phyloP scores from a whole-genome alignment of 2,888 invertebrate species.

The Caenorhabditis sp. region DNA sequence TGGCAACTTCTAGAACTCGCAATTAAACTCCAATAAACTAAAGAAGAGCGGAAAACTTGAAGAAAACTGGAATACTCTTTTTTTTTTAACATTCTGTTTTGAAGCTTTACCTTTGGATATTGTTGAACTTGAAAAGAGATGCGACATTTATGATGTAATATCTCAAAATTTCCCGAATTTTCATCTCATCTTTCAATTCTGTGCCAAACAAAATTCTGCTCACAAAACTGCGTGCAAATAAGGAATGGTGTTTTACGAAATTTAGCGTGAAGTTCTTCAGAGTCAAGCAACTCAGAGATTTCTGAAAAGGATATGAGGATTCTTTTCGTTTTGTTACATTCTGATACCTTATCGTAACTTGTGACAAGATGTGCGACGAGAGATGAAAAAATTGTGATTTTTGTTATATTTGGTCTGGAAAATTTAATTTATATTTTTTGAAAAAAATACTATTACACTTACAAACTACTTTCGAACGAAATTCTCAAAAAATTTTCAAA shows the following conservation, averaged over 20 bases:
- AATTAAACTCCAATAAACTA: conserved; percentile 13
- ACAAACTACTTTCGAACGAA: background rate
- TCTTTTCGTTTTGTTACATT: background rate
- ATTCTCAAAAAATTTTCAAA: background rate
- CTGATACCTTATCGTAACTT: background rate
- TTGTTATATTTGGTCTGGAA: background rate
- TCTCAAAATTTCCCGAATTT: conserved; percentile 8
- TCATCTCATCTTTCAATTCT: conserved; percentile 7
- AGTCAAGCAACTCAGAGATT: background rate
- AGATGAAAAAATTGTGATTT: conserved; percentile 2
- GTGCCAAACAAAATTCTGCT: conserved; percentile 7
- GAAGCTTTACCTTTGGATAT: conserved; percentile 7
- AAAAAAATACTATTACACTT: background rate
- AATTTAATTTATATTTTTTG: background rate
- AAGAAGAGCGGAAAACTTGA: conserved; percentile 9
- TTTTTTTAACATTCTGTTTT: background rate
- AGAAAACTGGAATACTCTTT: background rate
- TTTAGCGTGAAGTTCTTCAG: background rate
- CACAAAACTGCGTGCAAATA: conserved; percentile 18
- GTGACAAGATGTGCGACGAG: conserved; percentile 3
- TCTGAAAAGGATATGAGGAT: background rate
- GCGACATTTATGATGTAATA: background rate
- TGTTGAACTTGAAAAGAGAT: background rate
- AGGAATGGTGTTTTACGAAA: conserved; percentile 5
- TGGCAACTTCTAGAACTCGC: conserved; percentile 6